These are phyloP conservation scores for Leucoptera coffeella DNA, from an alignment of 2,888 invertebrate genomes.

Conservation along the genomic window DNA sequence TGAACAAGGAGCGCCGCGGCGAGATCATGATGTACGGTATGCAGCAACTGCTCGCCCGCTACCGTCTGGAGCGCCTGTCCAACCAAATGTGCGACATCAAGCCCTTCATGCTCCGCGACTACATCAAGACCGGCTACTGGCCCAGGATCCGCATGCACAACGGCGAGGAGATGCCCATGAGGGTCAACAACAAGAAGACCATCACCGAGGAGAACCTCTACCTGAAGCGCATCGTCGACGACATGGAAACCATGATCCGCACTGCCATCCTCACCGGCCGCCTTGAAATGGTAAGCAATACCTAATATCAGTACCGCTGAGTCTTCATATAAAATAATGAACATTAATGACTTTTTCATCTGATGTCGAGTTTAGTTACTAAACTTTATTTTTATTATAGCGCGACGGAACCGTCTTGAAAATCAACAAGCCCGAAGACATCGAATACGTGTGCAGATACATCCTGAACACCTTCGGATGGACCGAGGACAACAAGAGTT, in stretches of 20 bases:
- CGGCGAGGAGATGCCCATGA: constrained; percentile 51
- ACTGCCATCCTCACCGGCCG: constrained; percentile 35
- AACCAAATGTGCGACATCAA: constrained; percentile 44
- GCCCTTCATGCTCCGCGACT: constrained; percentile 33
- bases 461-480: constrained; percentile 57
- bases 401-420: constrained; percentile 54
- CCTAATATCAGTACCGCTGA: too few relatives aligned
- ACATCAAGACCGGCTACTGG: constrained; percentile 47
- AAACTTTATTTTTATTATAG: constrained; percentile 12
- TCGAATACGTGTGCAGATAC: constrained; percentile 60
- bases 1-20: constrained; percentile 45
- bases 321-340: too few relatives aligned
- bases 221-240: constrained; percentile 15
- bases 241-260: constrained; percentile 44
- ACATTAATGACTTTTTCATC: too few relatives aligned
- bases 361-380: background rate
- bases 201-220: constrained; percentile 9
- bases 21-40: constrained; percentile 55
- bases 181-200: constrained; percentile 27
- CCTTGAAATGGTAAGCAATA: constrained; percentile 28
- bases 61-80: constrained; percentile 39
- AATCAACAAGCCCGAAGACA: constrained; percentile 58
- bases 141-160: constrained; percentile 52
- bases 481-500: constrained; percentile 51
- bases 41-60: constrained; percentile 59